Evolutionary conservation across 2,797 vertebrate genomes (phyloP).

Genomic region (Apogon hyalosoma): DNA sequence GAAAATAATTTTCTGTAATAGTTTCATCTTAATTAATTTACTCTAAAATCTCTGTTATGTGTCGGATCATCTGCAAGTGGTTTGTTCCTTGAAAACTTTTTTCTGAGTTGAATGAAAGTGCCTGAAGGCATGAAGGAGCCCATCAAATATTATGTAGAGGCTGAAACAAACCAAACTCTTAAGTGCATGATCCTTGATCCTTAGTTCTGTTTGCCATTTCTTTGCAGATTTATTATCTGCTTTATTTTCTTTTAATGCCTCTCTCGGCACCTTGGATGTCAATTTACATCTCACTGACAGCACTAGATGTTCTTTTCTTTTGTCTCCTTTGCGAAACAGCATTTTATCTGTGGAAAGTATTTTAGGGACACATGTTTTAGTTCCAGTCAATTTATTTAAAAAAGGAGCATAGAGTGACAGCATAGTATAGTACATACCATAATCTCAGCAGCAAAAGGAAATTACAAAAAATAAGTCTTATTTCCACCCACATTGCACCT

Average conservation of each 20-base stretch:
- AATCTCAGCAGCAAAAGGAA: not conserved
- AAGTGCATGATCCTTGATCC: not conserved
- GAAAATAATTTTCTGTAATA: no score
- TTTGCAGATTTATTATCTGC: slow-evolving; percentile 1
- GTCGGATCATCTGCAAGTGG: no score
- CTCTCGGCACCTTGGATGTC: not conserved
- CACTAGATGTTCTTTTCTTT: not conserved
- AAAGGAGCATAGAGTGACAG: not conserved
- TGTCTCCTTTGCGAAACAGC: not conserved
- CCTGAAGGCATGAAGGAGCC: not conserved
- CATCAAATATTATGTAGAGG: not conserved
- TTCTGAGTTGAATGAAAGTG: not conserved
- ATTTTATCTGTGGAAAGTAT: not conserved
- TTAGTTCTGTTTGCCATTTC: not conserved
- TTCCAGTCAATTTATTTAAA: not conserved
- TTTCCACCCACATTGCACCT: slow-evolving; percentile 7
- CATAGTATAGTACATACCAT: no score
- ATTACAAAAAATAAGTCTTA: not conserved
- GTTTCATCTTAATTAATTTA: no score
- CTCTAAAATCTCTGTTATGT: no score
- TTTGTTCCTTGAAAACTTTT: not conserved
- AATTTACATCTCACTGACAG: not conserved
- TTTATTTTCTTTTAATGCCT: slow-evolving; percentile 3
- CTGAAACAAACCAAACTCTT: not conserved
- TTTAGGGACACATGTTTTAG: no score